Conservation (phyloP, 2,797 vertebrate species). For the Falco columbarius region DNA sequence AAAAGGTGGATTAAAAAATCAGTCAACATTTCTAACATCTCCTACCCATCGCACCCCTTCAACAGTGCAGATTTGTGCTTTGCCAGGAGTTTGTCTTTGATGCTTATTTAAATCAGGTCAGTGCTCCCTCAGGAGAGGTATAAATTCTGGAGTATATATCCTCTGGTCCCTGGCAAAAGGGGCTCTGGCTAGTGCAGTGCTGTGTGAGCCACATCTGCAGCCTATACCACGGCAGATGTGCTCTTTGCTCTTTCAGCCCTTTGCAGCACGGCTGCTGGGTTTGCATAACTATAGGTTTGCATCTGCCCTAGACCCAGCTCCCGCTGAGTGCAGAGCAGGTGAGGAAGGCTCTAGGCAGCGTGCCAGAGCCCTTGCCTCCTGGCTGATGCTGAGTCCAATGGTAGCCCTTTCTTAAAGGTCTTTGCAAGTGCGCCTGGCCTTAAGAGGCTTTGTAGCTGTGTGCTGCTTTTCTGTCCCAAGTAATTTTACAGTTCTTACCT, state of each 20-base stretch:
- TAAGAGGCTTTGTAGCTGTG: neutral
- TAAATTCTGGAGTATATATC: neutral
- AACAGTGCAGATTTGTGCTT: neutral
- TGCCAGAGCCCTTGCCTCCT: neutral
- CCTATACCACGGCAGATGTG: neutral
- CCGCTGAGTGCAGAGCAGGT: accelerated
- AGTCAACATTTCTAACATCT: neutral
- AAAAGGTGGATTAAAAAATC: neutral
- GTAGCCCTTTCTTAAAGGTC: neutral
- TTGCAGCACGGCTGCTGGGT: neutral
- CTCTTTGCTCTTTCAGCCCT: neutral
- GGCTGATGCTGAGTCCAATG: neutral
- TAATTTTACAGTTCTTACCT: conserved; percentile 76
- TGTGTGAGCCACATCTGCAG: neutral
- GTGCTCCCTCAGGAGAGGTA: neutral
- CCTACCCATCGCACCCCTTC: neutral
- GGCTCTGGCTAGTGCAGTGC: neutral
- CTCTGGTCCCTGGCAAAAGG: neutral
- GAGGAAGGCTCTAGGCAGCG: neutral
- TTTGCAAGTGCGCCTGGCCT: neutral
- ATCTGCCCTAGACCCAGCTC: neutral
- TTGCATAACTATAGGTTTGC: neutral
- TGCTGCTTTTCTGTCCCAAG: neutral
- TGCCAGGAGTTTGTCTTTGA: neutral
- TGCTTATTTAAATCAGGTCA: neutral